A percentile compares a stretch with the other conserved stretches of the same genome.
These are phyloP conservation scores for Phortica variegata DNA, from an alignment of 1,140 invertebrate species.

Conservation along the genomic window DNA sequence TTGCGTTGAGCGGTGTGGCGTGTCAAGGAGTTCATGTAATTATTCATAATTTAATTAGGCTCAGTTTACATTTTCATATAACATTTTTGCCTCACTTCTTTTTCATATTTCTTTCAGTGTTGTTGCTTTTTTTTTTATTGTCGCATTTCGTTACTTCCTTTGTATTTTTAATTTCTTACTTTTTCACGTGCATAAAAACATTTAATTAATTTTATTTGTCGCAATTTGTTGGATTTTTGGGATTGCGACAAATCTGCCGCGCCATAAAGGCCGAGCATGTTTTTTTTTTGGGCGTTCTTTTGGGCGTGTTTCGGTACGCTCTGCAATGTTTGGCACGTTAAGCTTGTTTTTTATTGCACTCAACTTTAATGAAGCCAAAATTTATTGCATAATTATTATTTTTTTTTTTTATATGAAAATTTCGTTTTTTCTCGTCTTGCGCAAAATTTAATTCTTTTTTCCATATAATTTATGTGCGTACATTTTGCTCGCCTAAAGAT, in stretches of 20 bases:
- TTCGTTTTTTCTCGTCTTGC: too few relatives aligned
- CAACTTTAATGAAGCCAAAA: too few relatives aligned
- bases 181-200: conserved; percentile 53
- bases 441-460: too few relatives aligned
- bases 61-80: conserved; percentile 45
- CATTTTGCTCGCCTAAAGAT: too few relatives aligned
- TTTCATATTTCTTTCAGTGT: conserved; percentile 31
- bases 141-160: too few relatives aligned
- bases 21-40: conserved; percentile 24
- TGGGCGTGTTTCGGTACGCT: background rate
- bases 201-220: conserved; percentile 46
- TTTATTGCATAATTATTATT: too few relatives aligned
- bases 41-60: conserved; percentile 57
- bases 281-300: conserved; percentile 1
- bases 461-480: too few relatives aligned
- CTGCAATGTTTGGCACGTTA: too few relatives aligned
- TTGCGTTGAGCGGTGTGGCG: conserved; percentile 25
- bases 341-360: background rate
- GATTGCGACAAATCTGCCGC: background rate
- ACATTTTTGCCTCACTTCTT: conserved; percentile 19
- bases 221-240: too few relatives aligned
- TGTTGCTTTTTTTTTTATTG: conserved; percentile 1
- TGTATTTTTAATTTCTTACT: conserved; percentile 9
- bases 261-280: background rate
- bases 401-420: too few relatives aligned